Percentiles rank a stretch among this genome's conserved stretches.
Conservation (phyloP, 2,113 vertebrate species). For the Calidris pugnax region DNA sequence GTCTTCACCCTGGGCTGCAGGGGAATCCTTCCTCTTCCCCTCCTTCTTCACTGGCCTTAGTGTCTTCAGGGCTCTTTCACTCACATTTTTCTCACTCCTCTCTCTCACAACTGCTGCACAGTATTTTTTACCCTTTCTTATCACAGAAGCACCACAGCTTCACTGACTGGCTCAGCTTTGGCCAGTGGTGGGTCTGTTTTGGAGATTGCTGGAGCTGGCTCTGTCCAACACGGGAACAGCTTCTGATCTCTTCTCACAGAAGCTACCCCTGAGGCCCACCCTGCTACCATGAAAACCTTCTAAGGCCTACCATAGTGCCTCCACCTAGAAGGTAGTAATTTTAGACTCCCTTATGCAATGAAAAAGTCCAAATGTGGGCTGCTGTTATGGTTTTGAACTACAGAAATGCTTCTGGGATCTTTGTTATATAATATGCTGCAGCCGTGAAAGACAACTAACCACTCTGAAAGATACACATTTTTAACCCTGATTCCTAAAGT, state of each 20-base stretch:
- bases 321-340: not conserved
- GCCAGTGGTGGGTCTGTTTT: not conserved
- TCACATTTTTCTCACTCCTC: not conserved
- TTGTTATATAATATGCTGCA: not conserved
- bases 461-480: not conserved
- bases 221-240: not conserved
- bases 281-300: not conserved
- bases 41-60: not conserved
- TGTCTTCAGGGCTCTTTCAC: not conserved
- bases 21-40: not conserved
- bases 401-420: not conserved
- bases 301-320: not conserved
- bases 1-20: not conserved
- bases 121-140: not conserved
- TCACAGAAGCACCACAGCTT: not conserved
- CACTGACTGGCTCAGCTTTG: not conserved
- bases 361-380: not conserved
- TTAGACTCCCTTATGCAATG: not conserved
- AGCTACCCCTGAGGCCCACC: not conserved
- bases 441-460: not conserved
- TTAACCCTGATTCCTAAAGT: not conserved
- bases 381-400: not conserved
- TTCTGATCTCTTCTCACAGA: not conserved
- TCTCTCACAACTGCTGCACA: not conserved
- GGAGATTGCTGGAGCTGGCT: not conserved